Evolutionary conservation across 1,140 invertebrate genomes (phyloP).

Genomic region (Mamestra configurata): DNA sequence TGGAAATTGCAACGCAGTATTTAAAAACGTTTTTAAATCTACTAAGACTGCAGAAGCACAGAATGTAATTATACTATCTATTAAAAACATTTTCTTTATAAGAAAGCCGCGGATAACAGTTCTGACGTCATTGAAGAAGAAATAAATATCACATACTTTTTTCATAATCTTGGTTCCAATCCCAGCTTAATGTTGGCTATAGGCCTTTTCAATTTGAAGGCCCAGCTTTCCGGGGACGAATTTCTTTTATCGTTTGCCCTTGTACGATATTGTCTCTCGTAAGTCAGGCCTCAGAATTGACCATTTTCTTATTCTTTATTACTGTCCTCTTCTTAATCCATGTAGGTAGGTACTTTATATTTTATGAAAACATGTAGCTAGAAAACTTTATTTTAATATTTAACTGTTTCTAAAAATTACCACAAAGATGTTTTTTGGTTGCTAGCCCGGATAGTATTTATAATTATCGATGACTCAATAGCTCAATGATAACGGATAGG

Average conservation of each 20-base stretch:
- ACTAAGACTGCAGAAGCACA: too few species aligned
- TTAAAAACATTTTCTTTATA: background rate
- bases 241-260: slow-evolving; percentile 38
- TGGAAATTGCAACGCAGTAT: too few species aligned
- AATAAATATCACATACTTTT: slow-evolving; percentile 16
- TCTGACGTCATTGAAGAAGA: background rate
- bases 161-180: slow-evolving; percentile 21
- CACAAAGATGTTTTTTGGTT: too few species aligned
- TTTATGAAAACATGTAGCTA: too few species aligned
- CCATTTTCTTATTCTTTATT: slow-evolving; percentile 19
- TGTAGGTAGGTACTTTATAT: background rate
- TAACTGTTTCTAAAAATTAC: too few species aligned
- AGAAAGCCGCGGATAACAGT: background rate
- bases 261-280: slow-evolving; percentile 20
- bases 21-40: too few species aligned
- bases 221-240: slow-evolving; percentile 9
- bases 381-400: too few species aligned
- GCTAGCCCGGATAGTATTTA: background rate
- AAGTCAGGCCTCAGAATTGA: background rate
- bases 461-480: background rate
- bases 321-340: background rate
- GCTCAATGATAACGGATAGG: background rate
- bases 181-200: slow-evolving; percentile 20
- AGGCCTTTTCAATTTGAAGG: slow-evolving; percentile 31
- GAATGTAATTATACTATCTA: too few species aligned